Percentiles rank a stretch among this genome's conserved stretches.
These are phyloP conservation scores for Tetramorium bicarinatum DNA, from an alignment of 2,888 invertebrate genomes.

Conservation along the genomic window DNA sequence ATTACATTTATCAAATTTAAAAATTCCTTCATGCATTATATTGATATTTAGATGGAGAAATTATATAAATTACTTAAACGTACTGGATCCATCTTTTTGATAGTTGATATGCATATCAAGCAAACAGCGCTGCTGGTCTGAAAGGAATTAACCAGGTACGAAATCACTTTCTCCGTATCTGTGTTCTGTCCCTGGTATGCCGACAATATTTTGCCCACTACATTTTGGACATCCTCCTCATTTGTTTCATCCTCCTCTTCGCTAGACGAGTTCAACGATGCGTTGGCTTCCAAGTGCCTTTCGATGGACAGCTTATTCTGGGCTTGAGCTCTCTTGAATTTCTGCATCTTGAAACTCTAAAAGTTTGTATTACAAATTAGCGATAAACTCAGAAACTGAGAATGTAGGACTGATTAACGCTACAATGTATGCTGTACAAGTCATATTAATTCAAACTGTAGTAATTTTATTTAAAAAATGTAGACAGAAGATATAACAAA, in stretches of 20 bases:
- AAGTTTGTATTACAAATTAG: background rate
- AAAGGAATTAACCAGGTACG: constrained; percentile 92
- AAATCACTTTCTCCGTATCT: constrained; percentile 89
- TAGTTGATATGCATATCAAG: constrained; percentile 95
- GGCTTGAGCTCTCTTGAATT: constrained; percentile 81
- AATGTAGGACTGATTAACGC: background rate
- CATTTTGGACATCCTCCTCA: constrained; percentile 79
- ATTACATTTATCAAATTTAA: background rate
- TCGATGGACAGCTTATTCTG: constrained; percentile 82
- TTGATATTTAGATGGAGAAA: background rate
- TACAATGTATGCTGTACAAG: background rate
- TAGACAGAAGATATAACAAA: background rate
- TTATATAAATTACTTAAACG: constrained; percentile 30
- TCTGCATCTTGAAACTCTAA: constrained; percentile 78
- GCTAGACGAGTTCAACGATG: constrained; percentile 79
- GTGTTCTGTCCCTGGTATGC: constrained; percentile 82
- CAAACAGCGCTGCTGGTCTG: constrained; percentile 94
- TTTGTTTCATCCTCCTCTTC: constrained; percentile 82
- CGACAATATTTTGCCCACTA: constrained; percentile 80
- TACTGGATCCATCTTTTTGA: constrained; percentile 92
- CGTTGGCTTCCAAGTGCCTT: constrained; percentile 80
- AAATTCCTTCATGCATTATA: background rate
- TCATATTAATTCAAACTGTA: background rate
- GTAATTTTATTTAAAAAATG: background rate
- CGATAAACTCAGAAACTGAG: background rate